These are phyloP conservation scores for Oxygymnocypris stewartii DNA, from an alignment of 2,113 vertebrate genomes.

Conservation along the genomic window DNA sequence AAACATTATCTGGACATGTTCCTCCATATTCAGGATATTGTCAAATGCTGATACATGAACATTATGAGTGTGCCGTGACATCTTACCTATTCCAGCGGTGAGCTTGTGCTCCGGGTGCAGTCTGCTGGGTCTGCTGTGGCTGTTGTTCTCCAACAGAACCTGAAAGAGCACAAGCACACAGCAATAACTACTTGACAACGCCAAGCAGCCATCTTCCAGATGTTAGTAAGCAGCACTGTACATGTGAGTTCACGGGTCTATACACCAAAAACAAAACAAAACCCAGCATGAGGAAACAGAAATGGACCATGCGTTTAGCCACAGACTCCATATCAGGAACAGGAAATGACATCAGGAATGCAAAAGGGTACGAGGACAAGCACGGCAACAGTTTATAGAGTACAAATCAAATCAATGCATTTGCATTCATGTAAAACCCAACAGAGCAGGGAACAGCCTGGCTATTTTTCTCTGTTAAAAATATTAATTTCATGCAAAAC, in stretches of 20 bases:
- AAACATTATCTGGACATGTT: constrained; percentile 39
- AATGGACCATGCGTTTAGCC: constrained; percentile 84
- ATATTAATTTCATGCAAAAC: constrained; percentile 84
- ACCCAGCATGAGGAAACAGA: constrained; percentile 39
- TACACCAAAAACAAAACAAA: constrained; percentile 46
- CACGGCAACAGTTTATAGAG: constrained; percentile 68
- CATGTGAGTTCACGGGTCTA: constrained; percentile 82
- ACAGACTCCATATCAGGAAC: constrained; percentile 75
- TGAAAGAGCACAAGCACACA: constrained; percentile 58
- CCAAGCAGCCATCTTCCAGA: constrained; percentile 76
- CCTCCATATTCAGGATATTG: too few relatives aligned
- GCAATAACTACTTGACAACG: constrained; percentile 7
- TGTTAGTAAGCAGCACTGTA: constrained; percentile 86
- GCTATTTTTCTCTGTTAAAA: constrained; percentile 56
- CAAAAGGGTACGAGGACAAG: constrained; percentile 68
- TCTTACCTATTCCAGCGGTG: constrained; percentile 83
- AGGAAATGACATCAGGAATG: constrained; percentile 71
- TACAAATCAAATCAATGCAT: constrained; percentile 73
- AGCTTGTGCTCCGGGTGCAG: constrained; percentile 84
- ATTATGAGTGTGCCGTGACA: neutral
- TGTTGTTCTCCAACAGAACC: constrained; percentile 85
- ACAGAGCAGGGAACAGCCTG: constrained; percentile 66
- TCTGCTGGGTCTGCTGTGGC: constrained; percentile 78
- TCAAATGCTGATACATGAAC: neutral
- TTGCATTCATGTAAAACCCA: constrained; percentile 77